Percentiles rank a stretch among this genome's conserved stretches.
Conservation (phyloP, 37 sponge, comb jelly and placozoan genomes). For the Ephydatia muelleri region DNA sequence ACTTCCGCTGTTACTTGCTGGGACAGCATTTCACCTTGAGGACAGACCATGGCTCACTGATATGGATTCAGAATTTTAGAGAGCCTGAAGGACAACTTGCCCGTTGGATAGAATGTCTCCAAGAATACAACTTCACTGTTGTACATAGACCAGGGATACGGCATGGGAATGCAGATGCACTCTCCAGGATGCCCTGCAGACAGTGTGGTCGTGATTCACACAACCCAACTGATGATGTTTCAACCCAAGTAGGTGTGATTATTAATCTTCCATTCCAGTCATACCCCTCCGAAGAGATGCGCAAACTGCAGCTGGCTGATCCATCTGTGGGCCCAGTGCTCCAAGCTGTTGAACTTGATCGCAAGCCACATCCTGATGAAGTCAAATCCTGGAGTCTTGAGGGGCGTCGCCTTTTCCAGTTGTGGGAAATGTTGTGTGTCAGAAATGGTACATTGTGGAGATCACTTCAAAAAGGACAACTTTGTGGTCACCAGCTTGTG, state of each 20-base stretch:
- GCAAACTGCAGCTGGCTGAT: slow-evolving; percentile 29
- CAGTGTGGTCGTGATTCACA: slow-evolving; percentile 10
- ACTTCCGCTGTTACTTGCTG: slow-evolving; percentile 15
- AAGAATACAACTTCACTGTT: neutral
- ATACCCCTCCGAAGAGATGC: slow-evolving; percentile 14
- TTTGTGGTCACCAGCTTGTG: neutral
- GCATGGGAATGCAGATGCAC: slow-evolving; percentile 9
- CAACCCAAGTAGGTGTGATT: neutral
- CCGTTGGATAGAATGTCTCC: slow-evolving; percentile 18
- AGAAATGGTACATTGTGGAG: too few species aligned
- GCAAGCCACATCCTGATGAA: slow-evolving; percentile 6
- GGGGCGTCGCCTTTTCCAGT: slow-evolving; percentile 17
- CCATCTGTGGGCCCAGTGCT: neutral
- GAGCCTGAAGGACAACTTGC: slow-evolving; percentile 31
- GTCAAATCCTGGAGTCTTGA: slow-evolving; percentile 14
- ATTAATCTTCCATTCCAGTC: neutral
- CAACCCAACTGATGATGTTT: neutral
- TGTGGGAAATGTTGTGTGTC: slow-evolving; percentile 4
- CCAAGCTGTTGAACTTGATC: neutral
- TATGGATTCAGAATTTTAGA: slow-evolving; percentile 14
- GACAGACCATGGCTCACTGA: slow-evolving; percentile 27
- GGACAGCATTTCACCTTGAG: slow-evolving; percentile 18
- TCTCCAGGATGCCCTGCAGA: slow-evolving; percentile 10
- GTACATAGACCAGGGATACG: neutral
- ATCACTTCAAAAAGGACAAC: neutral